Base-by-base conservation (phyloP, 2,888 invertebrate species). In the Cryptocephalus primarius region DNA sequence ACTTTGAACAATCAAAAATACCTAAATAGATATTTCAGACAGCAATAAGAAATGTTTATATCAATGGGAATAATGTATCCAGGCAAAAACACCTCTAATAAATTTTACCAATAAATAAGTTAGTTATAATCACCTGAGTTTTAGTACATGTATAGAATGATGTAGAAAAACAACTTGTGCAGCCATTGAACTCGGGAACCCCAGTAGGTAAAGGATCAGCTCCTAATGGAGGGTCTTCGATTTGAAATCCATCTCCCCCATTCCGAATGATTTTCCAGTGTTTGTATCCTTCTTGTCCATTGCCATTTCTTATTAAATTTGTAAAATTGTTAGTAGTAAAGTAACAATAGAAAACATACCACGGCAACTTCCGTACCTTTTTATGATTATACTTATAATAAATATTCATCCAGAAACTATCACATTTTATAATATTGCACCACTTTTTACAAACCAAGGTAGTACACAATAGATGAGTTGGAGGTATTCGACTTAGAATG, bases 221-320 rank as follows among this genome's bases (percentile, higher is more conserved):
- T 10, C 75, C 76, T 2, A 34, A 2, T 1, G 78, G 77, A 32
- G 70, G 68, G 51, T 63, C 54, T 62, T 78, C 78, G 10, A 77
- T 63, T 44, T 4, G 57, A 69, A 75, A 76, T 13, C 62, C 57
- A 60, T 75, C 62, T 4, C 75, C 76, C 11, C 66, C 68, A 52
- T 70, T 64, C 2, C 49, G 50, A 2, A 63, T 14, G 33, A 73
- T 59, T 4, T 39, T 51, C 77, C 77, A 78, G 50, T 72, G 44
- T 12, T 63, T 60, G 4, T 66, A 60, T 1, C 64, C 57, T 1
- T 69, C 44, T 60, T 71, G 56, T 1, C 76, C 77, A 48, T 72
- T 75, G 46, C 71, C 69, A 64, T 78, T 78, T 55, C 67, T 70
- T 33, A 78, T 42, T 11, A 77, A 57, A 60, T 78, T 78, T 33